phyloP scores from a whole-genome alignment of 2,888 invertebrate genomes.

The Epirrhoe tristata region DNA sequence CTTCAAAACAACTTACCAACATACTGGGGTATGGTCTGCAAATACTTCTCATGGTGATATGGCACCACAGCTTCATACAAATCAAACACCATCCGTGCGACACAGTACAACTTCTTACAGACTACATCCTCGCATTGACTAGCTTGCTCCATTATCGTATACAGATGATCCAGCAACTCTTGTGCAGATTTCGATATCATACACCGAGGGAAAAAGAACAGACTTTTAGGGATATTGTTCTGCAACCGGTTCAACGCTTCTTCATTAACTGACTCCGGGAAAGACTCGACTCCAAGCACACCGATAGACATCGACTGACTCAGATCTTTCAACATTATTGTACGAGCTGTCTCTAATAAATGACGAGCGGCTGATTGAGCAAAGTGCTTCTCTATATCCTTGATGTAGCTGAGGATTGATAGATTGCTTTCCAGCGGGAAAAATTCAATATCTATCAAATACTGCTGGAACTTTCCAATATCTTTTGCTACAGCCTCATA shows the following conservation, averaged over 20 bases:
- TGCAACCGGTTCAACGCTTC: slow-evolving; percentile 74
- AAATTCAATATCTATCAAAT: slow-evolving; percentile 85
- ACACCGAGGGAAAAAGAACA: slow-evolving; percentile 83
- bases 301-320: slow-evolving; percentile 88
- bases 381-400: slow-evolving; percentile 90
- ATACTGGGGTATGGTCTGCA: slow-evolving; percentile 95
- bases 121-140: slow-evolving; percentile 86
- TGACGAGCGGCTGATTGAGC: slow-evolving; percentile 91
- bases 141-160: slow-evolving; percentile 88
- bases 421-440: slow-evolving; percentile 80
- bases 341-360: slow-evolving; percentile 88
- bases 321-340: slow-evolving; percentile 92
- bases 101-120: slow-evolving; percentile 88
- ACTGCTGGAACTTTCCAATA: slow-evolving; percentile 88
- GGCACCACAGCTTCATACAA: slow-evolving; percentile 92
- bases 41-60: slow-evolving; percentile 91
- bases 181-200: slow-evolving; percentile 87
- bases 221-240: slow-evolving; percentile 73
- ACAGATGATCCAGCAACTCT: slow-evolving; percentile 87
- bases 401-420: slow-evolving; percentile 88
- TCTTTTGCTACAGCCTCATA: slow-evolving; percentile 87
- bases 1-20: slow-evolving; percentile 84
- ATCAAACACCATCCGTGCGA: slow-evolving; percentile 90
- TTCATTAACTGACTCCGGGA: slow-evolving; percentile 58
- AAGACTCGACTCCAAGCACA: slow-evolving; percentile 81